phyloP scores from a whole-genome alignment of 2,113 vertebrate genomes.

The Odocoileus hemionus region DNA sequence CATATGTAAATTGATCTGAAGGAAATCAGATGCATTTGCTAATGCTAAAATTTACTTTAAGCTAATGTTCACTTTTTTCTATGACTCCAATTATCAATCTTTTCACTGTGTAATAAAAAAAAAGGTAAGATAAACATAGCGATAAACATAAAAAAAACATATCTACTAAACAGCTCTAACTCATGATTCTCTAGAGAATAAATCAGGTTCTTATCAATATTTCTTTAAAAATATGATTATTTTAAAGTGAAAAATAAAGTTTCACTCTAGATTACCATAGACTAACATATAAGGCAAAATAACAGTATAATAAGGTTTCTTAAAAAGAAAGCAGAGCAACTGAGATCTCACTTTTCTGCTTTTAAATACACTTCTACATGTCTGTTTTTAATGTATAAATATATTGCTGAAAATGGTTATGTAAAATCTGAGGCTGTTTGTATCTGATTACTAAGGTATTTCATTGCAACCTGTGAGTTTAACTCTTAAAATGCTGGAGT shows the following conservation, averaged over 20 bases:
- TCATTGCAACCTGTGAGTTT: conserved; percentile 55
- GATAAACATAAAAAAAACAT: conserved; percentile 52
- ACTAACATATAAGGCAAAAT: background rate
- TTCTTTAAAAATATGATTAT: conserved; percentile 8
- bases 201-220: conserved; percentile 22
- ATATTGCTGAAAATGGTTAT: conserved; percentile 9
- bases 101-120: conserved; percentile 29
- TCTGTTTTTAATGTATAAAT: conserved; percentile 5
- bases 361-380: conserved; percentile 14
- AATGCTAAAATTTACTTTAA: conserved; percentile 31
- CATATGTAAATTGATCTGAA: background rate
- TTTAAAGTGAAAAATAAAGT: conserved; percentile 56
- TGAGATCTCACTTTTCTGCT: background rate
- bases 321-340: conserved; percentile 45
- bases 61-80: conserved; percentile 21
- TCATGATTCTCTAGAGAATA: conserved; percentile 2
- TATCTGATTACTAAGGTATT: conserved; percentile 59
- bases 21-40: conserved; percentile 48
- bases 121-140: background rate
- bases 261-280: background rate
- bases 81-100: background rate
- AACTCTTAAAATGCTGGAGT: conserved; percentile 62
- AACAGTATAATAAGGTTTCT: background rate
- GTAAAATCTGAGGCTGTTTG: conserved; percentile 55
- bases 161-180: conserved; percentile 64